These are phyloP conservation scores for Papio anubis DNA, from an alignment of 2,113 vertebrate species.

Conservation along the genomic window DNA sequence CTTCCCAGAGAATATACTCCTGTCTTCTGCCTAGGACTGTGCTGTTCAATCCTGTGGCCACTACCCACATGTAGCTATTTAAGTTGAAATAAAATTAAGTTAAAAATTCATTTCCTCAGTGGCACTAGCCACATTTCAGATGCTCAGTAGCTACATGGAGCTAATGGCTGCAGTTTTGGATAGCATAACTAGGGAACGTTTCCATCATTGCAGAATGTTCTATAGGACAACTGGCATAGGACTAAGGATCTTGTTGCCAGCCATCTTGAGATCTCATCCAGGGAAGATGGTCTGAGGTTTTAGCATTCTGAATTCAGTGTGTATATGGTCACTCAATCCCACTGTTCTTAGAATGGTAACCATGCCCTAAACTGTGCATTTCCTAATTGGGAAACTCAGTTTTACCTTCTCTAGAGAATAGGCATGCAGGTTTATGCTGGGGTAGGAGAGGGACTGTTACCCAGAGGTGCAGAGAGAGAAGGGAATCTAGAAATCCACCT, in stretches of 20 bases:
- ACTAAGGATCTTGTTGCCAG: neutral
- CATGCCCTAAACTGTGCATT: neutral
- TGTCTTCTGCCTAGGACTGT: neutral
- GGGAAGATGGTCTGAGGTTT: neutral
- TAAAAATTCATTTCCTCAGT: neutral
- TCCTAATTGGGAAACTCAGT: neutral
- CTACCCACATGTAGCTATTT: neutral
- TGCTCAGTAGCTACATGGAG: neutral
- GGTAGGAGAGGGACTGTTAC: neutral
- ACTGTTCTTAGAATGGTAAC: neutral
- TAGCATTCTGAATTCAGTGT: neutral
- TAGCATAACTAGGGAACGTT: neutral
- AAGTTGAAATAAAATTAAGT: neutral
- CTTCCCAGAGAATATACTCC: neutral
- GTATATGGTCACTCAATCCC: neutral
- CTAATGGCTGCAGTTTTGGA: neutral
- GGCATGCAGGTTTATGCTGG: neutral
- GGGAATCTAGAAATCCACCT: neutral
- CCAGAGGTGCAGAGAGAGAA: neutral
- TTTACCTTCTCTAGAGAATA: neutral
- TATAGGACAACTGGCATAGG: neutral
- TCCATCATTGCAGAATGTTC: neutral
- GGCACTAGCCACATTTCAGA: neutral
- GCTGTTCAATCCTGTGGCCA: neutral
- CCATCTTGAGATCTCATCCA: neutral